Evolutionary conservation across 2,113 vertebrate species (phyloP).

Genomic region (Mus musculus): GRCm39 chr17:24500001-24500500

Average conservation of each 20-base stretch:
- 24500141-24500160: not conserved
- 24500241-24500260: conserved; percentile 87
- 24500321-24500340: conserved; percentile 93
- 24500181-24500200: conserved; percentile 83
- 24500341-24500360: conserved; percentile 93
- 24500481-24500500: not conserved
- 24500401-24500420: not conserved
- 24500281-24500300: conserved; percentile 89
- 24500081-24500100: not conserved
- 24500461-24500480: not conserved
- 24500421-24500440: not conserved
- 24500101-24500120: not conserved
- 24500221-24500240: conserved; percentile 83
- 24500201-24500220: conserved; percentile 75
- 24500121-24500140: not conserved
- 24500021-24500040: not conserved
- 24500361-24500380: conserved; percentile 91
- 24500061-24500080: not conserved
- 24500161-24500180: not conserved
- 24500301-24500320: conserved; percentile 89
- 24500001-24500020: not conserved
- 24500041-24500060: not conserved
- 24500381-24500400: not conserved
- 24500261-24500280: conserved; percentile 94
- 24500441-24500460: not conserved